Conservation (phyloP, 2,888 invertebrate genomes). For the Lysandra bellargus region DNA sequence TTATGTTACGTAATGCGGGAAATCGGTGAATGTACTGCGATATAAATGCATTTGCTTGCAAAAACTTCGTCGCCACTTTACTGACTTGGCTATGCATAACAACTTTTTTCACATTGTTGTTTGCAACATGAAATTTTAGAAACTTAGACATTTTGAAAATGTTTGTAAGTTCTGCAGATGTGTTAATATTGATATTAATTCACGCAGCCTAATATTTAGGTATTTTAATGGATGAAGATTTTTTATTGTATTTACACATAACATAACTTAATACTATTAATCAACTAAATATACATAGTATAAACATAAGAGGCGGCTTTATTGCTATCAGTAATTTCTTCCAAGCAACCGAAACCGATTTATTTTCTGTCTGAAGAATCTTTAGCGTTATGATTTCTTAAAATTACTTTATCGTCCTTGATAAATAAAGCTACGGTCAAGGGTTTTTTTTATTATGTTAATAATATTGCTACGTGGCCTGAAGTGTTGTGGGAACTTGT, state of each 20-base stretch:
- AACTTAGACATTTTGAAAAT: background rate
- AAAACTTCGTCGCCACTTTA: slow-evolving; percentile 18
- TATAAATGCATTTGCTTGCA: slow-evolving; percentile 8
- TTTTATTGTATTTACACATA: too few relatives aligned
- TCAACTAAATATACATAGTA: too few relatives aligned
- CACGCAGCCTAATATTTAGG: background rate
- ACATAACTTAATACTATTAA: too few relatives aligned
- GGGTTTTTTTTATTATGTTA: slow-evolving; percentile 17
- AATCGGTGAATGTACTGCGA: slow-evolving; percentile 24
- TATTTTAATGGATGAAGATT: too few relatives aligned
- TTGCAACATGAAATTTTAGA: background rate
- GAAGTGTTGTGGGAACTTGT: slow-evolving; percentile 58
- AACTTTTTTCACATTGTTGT: background rate
- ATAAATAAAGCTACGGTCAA: background rate
- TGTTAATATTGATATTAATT: background rate
- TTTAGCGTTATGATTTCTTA: background rate
- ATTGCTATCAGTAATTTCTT: too few relatives aligned
- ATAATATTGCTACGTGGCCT: slow-evolving; percentile 43
- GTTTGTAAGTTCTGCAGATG: background rate
- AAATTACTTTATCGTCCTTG: background rate
- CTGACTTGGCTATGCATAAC: background rate
- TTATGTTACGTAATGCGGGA: slow-evolving; percentile 31
- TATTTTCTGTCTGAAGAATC: background rate
- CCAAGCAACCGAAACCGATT: too few relatives aligned
- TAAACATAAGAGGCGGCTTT: too few relatives aligned